Base-by-base conservation (phyloP, 2,888 invertebrate genomes). In the Pasiphila rectangulata region DNA sequence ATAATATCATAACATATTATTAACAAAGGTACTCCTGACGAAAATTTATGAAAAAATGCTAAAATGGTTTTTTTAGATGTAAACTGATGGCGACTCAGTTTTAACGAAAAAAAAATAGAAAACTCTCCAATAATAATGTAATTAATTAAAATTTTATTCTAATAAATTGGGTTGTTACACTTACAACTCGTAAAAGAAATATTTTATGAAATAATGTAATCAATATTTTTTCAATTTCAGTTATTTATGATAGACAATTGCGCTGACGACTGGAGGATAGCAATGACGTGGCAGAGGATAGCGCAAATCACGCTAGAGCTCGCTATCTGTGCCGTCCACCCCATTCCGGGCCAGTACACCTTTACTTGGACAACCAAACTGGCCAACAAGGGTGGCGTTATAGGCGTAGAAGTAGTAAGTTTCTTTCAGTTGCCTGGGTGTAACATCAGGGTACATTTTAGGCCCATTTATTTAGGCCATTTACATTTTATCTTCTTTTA, bases 191-290 rank as follows among this genome's bases (percentile, higher is more conserved):
- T n/a, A n/a, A n/a, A n/a, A n/a, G n/a, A n/a, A n/a, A n/a, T n/a
- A n/a, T n/a, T n/a, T n/a, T n/a, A n/a, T 32, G n/a, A 9, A 15
- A n/a, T 1, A 6, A 19, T 32, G 4, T 34, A 40, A 44, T 4
- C 17, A 4, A 23, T 20, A 9, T 40, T 62, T 44, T 55, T 4
- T 38, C n/a, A 0, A 50, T 91, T 92, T 30, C 93, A 99, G 98
- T 93, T 99, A 90, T 99, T 99, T 92, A 98, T 99, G 96, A 98
- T 99, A 90, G 99, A 99, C 93, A 99, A 99, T 92, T 98, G 98
- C 90, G 98, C 99, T 62, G 99, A 99, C 85, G 99, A 99, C 91
- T 99, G 99, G 99, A 93, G 99, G 79, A 99, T 99, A 90, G 99
- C 99, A 72, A 98, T 99, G 95, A 99, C 98, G 66, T 97, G 97